These are phyloP conservation scores for Probosciger aterrimus DNA, from an alignment of 2,113 vertebrate species.

Conservation along the genomic window DNA sequence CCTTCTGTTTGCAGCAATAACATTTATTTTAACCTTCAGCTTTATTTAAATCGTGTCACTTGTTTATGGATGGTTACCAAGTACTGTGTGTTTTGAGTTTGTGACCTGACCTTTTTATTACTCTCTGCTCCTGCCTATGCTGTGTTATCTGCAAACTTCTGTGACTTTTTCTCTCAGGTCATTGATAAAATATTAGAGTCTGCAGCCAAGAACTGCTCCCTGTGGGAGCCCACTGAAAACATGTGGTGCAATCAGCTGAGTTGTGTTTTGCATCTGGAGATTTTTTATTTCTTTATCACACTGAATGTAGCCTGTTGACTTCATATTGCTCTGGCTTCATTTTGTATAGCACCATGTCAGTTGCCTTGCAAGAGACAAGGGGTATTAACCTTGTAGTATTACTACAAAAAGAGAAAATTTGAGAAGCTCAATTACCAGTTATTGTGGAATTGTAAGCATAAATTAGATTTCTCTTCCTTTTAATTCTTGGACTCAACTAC, in stretches of 20 bases:
- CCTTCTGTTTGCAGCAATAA: background rate
- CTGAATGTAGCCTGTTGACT: background rate
- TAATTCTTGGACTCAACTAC: background rate
- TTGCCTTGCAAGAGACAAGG: rapidly evolving
- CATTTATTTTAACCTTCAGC: background rate
- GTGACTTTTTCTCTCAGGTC: background rate
- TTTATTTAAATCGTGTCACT: background rate
- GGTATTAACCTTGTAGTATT: background rate
- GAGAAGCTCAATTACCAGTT: background rate
- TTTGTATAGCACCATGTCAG: background rate
- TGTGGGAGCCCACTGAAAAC: background rate
- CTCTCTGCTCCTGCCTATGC: background rate
- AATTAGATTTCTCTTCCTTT: background rate
- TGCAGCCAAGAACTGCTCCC: background rate
- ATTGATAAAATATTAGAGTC: background rate
- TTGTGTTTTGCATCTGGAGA: background rate
- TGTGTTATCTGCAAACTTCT: background rate
- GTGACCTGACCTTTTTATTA: background rate
- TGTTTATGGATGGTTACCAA: background rate
- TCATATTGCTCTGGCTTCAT: background rate
- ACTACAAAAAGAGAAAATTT: background rate
- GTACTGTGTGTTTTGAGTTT: background rate
- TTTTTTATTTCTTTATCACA: background rate
- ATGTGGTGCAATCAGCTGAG: background rate
- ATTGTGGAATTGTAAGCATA: background rate